These are phyloP conservation scores for Esox lucius DNA, from an alignment of 2,797 vertebrate species.

Conservation along the genomic window DNA sequence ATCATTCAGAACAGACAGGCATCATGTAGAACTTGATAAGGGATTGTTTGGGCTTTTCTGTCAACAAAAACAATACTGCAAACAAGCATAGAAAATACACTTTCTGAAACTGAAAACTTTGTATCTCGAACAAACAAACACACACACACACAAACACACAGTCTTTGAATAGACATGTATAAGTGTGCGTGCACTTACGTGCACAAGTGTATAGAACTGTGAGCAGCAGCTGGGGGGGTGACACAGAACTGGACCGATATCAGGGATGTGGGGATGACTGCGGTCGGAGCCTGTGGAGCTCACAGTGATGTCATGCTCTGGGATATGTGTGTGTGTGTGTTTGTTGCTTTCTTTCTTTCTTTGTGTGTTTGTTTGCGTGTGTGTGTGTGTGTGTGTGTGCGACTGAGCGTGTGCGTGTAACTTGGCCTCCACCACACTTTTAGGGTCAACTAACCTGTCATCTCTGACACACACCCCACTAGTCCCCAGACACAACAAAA, in stretches of 20 bases:
- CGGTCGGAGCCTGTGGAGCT: constrained; percentile 56
- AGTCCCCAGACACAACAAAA: constrained; percentile 30
- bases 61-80: constrained; percentile 43
- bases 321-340: constrained; percentile 74
- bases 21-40: constrained; percentile 60
- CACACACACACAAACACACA: constrained; percentile 4
- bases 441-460: constrained; percentile 74
- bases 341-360: constrained; percentile 72
- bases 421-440: constrained; percentile 67
- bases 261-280: constrained; percentile 25
- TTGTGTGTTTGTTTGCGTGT: no score
- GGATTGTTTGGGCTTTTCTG: constrained; percentile 60
- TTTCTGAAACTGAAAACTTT: background rate
- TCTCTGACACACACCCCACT: constrained; percentile 56
- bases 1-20: no score
- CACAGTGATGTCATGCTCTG: constrained; percentile 70
- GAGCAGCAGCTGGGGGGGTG: constrained; percentile 34
- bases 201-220: constrained; percentile 25
- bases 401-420: constrained; percentile 63
- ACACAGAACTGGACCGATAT: constrained; percentile 39
- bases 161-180: constrained; percentile 6
- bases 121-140: background rate
- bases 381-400: constrained; percentile 76
- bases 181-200: constrained; percentile 13
- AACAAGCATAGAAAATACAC: constrained; percentile 35